These are phyloP conservation scores for Papilio elwesi DNA, from an alignment of 2,888 invertebrate species.

Conservation along the genomic window DNA sequence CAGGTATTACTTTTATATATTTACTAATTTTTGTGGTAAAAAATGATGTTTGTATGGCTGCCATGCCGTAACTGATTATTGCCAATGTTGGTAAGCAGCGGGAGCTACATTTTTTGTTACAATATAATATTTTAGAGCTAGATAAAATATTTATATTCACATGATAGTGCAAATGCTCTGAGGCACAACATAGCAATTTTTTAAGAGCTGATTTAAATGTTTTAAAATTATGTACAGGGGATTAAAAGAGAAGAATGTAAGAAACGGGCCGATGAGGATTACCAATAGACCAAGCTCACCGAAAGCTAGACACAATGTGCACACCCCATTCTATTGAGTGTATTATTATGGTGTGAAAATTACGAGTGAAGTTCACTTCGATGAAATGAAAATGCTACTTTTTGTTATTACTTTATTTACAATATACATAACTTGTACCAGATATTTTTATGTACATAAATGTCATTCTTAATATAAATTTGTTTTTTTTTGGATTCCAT, in stretches of 20 bases:
- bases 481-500: not conserved
- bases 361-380: slow-evolving; percentile 14
- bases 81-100: too few species aligned
- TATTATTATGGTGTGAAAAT: slow-evolving; percentile 18
- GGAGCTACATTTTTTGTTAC: too few species aligned
- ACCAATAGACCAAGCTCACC: slow-evolving; percentile 25
- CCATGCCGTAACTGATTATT: too few species aligned
- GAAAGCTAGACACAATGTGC: slow-evolving; percentile 30
- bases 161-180: too few species aligned
- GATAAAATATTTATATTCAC: too few species aligned
- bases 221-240: slow-evolving; percentile 4
- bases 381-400: slow-evolving; percentile 16
- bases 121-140: too few species aligned
- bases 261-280: slow-evolving; percentile 9
- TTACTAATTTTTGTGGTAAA: too few species aligned
- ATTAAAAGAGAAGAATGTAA: slow-evolving; percentile 13
- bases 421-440: slow-evolving; percentile 29
- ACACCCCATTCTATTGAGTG: slow-evolving; percentile 20
- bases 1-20: slow-evolving; percentile 2
- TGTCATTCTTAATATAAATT: slow-evolving; percentile 3
- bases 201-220: not conserved
- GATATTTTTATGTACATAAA: slow-evolving; percentile 26
- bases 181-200: not conserved
- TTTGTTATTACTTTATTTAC: slow-evolving; percentile 28
- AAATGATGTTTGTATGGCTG: too few species aligned